Conservation (phyloP, 1,140 invertebrate species). For the Eupeodes corollae region DNA sequence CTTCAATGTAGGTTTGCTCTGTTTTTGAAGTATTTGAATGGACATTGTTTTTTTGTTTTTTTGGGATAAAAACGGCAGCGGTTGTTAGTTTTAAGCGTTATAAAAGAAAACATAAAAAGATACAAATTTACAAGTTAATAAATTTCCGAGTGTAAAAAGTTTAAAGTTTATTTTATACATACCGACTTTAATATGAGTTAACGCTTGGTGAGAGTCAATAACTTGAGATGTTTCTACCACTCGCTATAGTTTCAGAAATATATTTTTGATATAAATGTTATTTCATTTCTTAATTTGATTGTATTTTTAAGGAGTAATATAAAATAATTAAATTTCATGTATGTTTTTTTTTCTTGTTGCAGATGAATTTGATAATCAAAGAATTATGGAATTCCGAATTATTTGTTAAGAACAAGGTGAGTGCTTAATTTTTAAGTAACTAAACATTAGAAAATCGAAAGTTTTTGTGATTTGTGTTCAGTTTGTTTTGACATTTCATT, state of each 20-base stretch:
- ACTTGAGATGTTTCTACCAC: slow-evolving; percentile 35
- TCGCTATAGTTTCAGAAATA: slow-evolving; percentile 21
- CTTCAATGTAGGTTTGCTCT: slow-evolving; percentile 37
- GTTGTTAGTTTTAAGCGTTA: slow-evolving; percentile 8
- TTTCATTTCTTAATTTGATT: too few relatives aligned
- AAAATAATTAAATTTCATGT: too few relatives aligned
- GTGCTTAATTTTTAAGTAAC: too few relatives aligned
- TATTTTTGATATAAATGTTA: too few relatives aligned
- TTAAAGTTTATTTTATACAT: slow-evolving; percentile 12
- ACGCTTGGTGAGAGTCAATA: slow-evolving; percentile 34
- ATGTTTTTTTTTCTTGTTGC: too few relatives aligned
- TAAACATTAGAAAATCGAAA: too few relatives aligned
- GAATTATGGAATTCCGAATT: too few relatives aligned
- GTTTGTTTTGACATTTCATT: too few relatives aligned
- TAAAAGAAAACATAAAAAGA: slow-evolving; percentile 5
- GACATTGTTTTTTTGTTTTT: slow-evolving; percentile 13
- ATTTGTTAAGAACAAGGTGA: too few relatives aligned
- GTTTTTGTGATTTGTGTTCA: too few relatives aligned
- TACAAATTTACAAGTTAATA: slow-evolving; percentile 10
- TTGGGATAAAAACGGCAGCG: slow-evolving; percentile 18
- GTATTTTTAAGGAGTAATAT: too few relatives aligned
- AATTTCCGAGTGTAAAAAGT: background rate
- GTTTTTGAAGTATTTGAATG: slow-evolving; percentile 14
- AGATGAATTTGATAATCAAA: too few relatives aligned
- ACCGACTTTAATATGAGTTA: slow-evolving; percentile 37